phyloP scores from a whole-genome alignment of 1,140 invertebrate species.

The Hypsibius dujardini region DNA sequence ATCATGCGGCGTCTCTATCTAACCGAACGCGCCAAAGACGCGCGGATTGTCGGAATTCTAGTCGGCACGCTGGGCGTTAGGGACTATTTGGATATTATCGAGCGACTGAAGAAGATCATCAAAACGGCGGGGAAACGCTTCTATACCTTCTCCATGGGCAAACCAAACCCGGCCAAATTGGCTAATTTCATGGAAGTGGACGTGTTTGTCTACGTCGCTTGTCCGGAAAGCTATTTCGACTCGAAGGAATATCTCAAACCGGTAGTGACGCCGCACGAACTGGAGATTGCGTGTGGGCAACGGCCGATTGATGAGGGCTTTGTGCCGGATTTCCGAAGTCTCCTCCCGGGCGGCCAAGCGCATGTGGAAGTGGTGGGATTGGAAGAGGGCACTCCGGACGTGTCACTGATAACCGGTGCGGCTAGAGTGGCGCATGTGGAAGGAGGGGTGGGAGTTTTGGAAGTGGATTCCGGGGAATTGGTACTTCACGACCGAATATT shows the following conservation, averaged over 20 bases:
- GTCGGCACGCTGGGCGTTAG: slow-evolving; percentile 66
- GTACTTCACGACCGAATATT: background rate
- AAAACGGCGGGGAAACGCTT: slow-evolving; percentile 57
- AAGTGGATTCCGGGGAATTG: background rate
- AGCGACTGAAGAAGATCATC: slow-evolving; percentile 50
- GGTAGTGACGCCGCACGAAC: slow-evolving; percentile 72
- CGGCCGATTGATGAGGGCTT: slow-evolving; percentile 44
- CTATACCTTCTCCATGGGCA: slow-evolving; percentile 77
- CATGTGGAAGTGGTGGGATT: background rate
- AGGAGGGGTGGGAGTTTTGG: background rate
- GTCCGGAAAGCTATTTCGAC: slow-evolving; percentile 61
- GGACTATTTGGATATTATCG: slow-evolving; percentile 58
- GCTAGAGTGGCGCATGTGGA: background rate
- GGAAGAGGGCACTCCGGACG: background rate
- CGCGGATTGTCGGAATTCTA: slow-evolving; percentile 62
- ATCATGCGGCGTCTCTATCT: slow-evolving; percentile 44
- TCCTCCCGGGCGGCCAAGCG: slow-evolving; percentile 38
- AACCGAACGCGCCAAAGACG: slow-evolving; percentile 72
- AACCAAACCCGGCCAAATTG: slow-evolving; percentile 73
- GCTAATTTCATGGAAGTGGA: slow-evolving; percentile 82
- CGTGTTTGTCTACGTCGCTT: slow-evolving; percentile 70
- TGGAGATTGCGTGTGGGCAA: slow-evolving; percentile 64
- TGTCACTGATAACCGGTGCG: slow-evolving; percentile 12
- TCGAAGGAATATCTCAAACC: slow-evolving; percentile 70
- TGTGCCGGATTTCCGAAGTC: slow-evolving; percentile 53